Evolutionary conservation across 2,888 invertebrate genomes (phyloP).

Genomic region (Cantharis rufa): DNA sequence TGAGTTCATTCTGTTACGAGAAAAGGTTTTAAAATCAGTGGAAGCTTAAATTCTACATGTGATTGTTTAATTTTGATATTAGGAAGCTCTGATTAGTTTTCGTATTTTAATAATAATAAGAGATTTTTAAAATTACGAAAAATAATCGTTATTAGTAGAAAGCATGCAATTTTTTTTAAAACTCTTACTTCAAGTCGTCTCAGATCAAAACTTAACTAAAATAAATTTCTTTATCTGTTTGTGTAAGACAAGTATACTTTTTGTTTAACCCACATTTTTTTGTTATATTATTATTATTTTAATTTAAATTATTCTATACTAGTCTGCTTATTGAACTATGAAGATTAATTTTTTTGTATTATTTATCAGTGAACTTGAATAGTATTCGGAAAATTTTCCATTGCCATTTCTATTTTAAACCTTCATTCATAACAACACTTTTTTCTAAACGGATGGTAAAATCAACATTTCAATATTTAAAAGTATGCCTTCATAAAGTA

Average conservation of each 20-base stretch:
- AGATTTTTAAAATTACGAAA: neutral
- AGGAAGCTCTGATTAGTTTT: neutral
- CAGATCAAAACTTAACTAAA: neutral
- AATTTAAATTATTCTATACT: neutral
- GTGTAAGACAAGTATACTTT: neutral
- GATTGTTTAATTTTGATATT: neutral
- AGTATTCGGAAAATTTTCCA: neutral
- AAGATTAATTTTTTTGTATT: neutral
- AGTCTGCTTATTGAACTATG: neutral
- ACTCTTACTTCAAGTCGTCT: neutral
- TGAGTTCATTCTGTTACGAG: constrained; percentile 50
- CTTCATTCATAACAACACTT: neutral
- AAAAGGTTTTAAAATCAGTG: neutral
- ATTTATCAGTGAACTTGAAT: neutral
- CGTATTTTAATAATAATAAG: neutral
- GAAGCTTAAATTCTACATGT: neutral
- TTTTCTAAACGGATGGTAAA: neutral
- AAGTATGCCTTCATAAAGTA: neutral
- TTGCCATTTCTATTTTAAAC: neutral
- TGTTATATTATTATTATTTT: neutral
- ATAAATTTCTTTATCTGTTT: neutral
- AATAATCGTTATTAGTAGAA: neutral
- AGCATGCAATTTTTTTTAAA: neutral
- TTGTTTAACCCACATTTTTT: neutral
- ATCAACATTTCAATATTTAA: neutral